These are phyloP conservation scores for Rhynchonema sp. DNA, from an alignment of 2,888 invertebrate genomes.

Conservation along the genomic window DNA sequence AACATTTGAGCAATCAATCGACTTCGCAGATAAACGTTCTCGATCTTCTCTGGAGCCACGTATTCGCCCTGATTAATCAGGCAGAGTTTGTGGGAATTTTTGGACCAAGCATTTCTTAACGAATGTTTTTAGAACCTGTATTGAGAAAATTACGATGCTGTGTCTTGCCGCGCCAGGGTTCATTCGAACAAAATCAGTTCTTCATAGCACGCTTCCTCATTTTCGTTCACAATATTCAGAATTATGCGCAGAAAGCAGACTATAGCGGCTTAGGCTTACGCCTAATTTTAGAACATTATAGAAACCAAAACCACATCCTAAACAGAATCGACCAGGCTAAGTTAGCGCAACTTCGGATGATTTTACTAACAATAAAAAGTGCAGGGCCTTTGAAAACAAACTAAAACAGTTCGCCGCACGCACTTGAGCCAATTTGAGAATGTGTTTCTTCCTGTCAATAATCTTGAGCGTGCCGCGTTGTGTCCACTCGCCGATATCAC, in stretches of 20 bases:
- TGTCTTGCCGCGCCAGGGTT: neutral
- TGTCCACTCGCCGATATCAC: constrained; percentile 86
- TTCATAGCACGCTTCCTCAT: neutral
- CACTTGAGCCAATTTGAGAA: constrained; percentile 74
- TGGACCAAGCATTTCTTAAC: neutral
- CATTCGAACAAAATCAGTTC: neutral
- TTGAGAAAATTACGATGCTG: no score
- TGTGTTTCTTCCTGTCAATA: constrained; percentile 91
- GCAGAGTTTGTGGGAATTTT: no score
- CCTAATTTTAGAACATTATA: no score
- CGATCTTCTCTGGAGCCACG: constrained; percentile 95
- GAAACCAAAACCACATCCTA: neutral
- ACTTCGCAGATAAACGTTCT: constrained; percentile 77
- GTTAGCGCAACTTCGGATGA: neutral
- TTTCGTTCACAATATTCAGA: neutral
- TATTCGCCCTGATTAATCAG: constrained; percentile 61
- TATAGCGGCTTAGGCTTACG: no score
- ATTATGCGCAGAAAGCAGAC: no score
- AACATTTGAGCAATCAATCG: constrained; percentile 85
- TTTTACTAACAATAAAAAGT: neutral
- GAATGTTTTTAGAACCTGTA: neutral
- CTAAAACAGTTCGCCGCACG: neutral
- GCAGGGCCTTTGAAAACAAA: no score
- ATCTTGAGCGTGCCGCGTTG: constrained; percentile 76
- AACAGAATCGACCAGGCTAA: neutral